Percentiles rank a stretch among this genome's conserved stretches.
Evolutionary conservation across 37 sponge, comb jelly and placozoan genomes (phyloP).

Genomic region (Spongilla lacustris): DNA sequence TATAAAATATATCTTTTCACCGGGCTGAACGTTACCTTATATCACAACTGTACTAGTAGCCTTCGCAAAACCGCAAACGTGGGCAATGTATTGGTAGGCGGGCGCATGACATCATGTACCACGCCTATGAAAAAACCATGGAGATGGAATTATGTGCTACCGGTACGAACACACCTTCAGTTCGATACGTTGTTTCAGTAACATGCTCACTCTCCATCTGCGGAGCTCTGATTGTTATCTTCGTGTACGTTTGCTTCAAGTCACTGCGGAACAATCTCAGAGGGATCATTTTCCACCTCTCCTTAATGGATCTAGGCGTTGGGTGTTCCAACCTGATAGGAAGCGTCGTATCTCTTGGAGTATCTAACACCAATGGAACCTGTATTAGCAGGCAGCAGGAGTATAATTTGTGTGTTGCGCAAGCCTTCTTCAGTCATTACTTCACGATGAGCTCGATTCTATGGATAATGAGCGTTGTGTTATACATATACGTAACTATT

Average conservation of each 20-base stretch:
- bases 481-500: conserved; percentile 46
- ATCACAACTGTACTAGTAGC: too few species aligned
- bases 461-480: conserved; percentile 37
- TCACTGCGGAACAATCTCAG: conserved; percentile 37
- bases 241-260: conserved; percentile 54
- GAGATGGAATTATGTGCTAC: background rate
- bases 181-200: conserved; percentile 8
- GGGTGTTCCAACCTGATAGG: conserved; percentile 54
- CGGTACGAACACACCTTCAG: background rate
- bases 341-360: conserved; percentile 15
- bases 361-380: background rate
- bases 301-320: conserved; percentile 43
- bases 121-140: background rate
- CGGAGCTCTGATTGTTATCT: conserved; percentile 48
- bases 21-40: too few species aligned
- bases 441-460: conserved; percentile 44
- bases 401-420: conserved; percentile 27
- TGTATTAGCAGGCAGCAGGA: background rate
- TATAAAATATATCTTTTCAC: too few species aligned
- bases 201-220: conserved; percentile 42
- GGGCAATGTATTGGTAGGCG: too few species aligned
- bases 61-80: too few species aligned
- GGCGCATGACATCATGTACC: too few species aligned
- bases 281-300: conserved; percentile 54
- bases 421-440: conserved; percentile 30